phyloP scores from a whole-genome alignment of 2,888 invertebrate genomes.

The Eucriotettix oculatus region DNA sequence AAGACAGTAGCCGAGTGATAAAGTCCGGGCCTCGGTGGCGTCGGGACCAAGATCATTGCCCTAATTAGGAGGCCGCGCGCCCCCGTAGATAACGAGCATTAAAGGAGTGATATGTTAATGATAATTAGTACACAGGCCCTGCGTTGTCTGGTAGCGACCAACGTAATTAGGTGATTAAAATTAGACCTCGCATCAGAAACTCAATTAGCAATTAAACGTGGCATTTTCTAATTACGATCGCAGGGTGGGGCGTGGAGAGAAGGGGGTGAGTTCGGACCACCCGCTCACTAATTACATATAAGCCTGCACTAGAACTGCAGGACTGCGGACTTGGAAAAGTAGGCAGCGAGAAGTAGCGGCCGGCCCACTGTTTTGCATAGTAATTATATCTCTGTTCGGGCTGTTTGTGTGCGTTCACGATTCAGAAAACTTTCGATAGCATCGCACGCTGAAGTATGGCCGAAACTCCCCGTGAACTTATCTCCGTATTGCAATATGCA shows the following conservation, averaged over 20 bases:
- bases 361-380: neutral
- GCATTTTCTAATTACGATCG: constrained; percentile 38
- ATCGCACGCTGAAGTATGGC: no score
- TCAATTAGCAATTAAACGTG: constrained; percentile 42
- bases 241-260: neutral
- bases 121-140: constrained; percentile 9
- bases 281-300: constrained; percentile 7
- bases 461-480: no score
- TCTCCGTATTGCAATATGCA: no score
- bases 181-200: constrained; percentile 39
- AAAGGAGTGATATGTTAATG: constrained; percentile 2
- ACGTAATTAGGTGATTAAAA: constrained; percentile 39
- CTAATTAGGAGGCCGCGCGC: constrained; percentile 1
- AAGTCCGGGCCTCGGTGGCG: neutral
- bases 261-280: neutral
- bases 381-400: neutral
- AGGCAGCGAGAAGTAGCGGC: neutral
- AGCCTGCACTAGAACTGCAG: constrained; percentile 8
- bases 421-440: no score
- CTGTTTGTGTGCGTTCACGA: no score
- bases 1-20: neutral
- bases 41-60: constrained; percentile 1
- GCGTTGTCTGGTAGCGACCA: constrained; percentile 7
- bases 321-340: neutral
- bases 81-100: neutral